Base-by-base conservation (phyloP, 2,797 vertebrate species). In the Telmatherina bonti region DNA sequence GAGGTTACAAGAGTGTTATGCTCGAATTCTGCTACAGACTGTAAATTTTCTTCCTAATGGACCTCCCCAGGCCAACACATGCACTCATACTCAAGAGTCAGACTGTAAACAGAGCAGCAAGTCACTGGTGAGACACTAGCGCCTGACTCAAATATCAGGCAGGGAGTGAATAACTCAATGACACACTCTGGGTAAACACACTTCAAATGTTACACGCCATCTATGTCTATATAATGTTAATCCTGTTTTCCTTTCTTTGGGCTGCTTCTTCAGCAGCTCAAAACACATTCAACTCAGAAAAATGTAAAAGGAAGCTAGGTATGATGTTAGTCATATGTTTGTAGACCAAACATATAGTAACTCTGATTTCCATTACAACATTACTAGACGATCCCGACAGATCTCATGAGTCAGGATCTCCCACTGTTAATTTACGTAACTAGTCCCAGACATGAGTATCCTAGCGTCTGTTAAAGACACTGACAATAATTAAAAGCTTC, bases 121-220 rank as follows among this genome's bases (percentile, higher is more conserved):
- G 70, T 85, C 76, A 84, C 60, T 10, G 64, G 56, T 85, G 77
- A 91, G 70, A 80, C 82, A 84, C 62, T 36, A 64, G 22, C 57
- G 55, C 62, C 83, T 79, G 85, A 90, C 85, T 88, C 27, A 51
- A 43, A 61, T 69, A 88, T 76, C 74, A 38, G 76, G 73, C 81
- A 88, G 88, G 85, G 93, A 91, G 86, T 86, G 67, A 83, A 74
- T 80, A 75, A 85, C 82, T 81, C 71, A 84, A 35, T 89, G 88
- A 88, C 86, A 87, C 84, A 88, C 41, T 41, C 9, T 57, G 67
- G 55, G 61, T 62, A 29, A 58, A 71, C 49, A 29, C 77, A 73
- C 67, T 71, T 61, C n/a, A 31, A 65, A 61, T 56, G 41, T n/a
- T 73, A 61, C 27, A 65, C 24, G 35, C 29, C 12, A 31, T 41